phyloP scores from a whole-genome alignment of 2,797 vertebrate genomes.

The Pseudochirops cupreus region DNA sequence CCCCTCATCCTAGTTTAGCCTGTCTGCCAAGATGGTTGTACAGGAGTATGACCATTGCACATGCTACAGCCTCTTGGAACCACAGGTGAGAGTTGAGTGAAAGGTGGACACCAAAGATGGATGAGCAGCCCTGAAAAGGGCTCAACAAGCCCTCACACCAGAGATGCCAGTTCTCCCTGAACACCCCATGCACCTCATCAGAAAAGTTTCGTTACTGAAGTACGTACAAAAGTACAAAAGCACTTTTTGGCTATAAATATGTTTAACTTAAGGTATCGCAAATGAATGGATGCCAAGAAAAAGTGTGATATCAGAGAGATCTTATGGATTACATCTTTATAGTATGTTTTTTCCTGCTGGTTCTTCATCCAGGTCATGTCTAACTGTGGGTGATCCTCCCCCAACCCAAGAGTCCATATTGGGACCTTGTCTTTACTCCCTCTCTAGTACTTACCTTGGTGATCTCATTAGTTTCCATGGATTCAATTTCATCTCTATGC shows the following conservation, averaged over 20 bases:
- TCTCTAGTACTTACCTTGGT: neutral
- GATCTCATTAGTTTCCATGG: neutral
- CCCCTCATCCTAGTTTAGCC: neutral
- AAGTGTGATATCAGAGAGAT: neutral
- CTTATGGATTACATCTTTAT: neutral
- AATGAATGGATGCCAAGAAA: neutral
- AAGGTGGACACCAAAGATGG: neutral
- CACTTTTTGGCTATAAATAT: neutral
- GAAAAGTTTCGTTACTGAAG: neutral
- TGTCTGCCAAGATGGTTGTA: neutral
- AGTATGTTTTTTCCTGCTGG: neutral
- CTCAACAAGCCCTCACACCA: neutral
- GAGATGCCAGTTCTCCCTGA: neutral
- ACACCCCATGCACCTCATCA: neutral
- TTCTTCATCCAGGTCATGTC: neutral
- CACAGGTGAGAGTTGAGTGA: neutral
- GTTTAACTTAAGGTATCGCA: neutral
- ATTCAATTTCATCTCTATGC: neutral
- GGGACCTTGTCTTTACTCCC: neutral
- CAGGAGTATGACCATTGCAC: neutral
- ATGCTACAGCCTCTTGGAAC: neutral
- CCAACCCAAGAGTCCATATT: neutral
- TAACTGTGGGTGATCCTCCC: accelerated
- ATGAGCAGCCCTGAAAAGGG: neutral
- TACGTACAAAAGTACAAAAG: neutral